A percentile compares a stretch with the other conserved stretches of the same genome.
Evolutionary conservation across 2,113 vertebrate species (phyloP).

Genomic region (Sylvietta virens): DNA sequence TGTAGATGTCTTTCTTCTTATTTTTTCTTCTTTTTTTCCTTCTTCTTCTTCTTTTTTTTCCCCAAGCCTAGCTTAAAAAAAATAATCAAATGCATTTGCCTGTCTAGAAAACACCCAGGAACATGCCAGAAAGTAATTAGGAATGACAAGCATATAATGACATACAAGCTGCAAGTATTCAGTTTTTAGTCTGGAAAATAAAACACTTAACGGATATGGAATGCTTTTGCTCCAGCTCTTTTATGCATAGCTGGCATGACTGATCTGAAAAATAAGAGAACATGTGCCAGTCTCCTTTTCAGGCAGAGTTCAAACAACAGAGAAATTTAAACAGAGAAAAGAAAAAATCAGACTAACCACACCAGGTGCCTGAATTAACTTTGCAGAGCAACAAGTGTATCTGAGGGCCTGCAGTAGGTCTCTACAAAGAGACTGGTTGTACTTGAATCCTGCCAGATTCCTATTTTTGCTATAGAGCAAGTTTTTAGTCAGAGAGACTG

Average conservation of each 20-base stretch:
- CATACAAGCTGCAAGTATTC: constrained; percentile 16
- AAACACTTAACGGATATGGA: constrained; percentile 5
- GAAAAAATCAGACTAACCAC: not conserved
- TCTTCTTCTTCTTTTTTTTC: not conserved
- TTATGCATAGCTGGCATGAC: constrained; percentile 24
- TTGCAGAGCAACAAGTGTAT: not conserved
- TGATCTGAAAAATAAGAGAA: constrained; percentile 28
- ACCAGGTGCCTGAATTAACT: not conserved
- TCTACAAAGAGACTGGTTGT: not conserved
- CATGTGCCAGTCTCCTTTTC: not conserved
- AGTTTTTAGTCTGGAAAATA: constrained; percentile 35
- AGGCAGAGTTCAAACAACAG: not conserved
- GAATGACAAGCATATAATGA: constrained; percentile 38
- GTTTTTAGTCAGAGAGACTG: not conserved
- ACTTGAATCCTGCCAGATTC: not conserved
- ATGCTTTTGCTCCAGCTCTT: constrained; percentile 32
- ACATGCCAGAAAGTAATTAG: constrained; percentile 25
- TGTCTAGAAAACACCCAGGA: not conserved
- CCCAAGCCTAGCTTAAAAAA: not conserved
- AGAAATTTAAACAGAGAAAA: not conserved
- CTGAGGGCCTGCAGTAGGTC: fast-evolving
- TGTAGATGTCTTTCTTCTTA: not conserved
- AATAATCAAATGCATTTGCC: not conserved
- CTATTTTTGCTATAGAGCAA: not conserved
- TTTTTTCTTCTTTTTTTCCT: not conserved